Percentiles rank a stretch among this genome's conserved stretches.
These are phyloP conservation scores for Daubentonia madagascariensis DNA, from an alignment of 2,113 vertebrate genomes.

Conservation along the genomic window DNA sequence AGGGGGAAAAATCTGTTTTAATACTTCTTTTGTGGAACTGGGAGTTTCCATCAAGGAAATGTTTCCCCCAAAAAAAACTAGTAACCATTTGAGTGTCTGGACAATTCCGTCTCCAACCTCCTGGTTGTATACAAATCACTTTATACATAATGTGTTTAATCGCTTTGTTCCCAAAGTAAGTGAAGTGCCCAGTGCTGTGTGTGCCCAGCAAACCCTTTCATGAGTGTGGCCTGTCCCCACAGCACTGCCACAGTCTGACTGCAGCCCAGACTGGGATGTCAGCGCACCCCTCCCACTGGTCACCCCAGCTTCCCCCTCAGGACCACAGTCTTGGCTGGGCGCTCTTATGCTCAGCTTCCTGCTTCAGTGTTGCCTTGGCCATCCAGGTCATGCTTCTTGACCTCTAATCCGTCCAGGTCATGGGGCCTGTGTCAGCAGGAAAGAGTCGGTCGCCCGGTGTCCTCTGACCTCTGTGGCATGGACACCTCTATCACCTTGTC, in stretches of 20 bases:
- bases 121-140: background rate
- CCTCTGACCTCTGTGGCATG: background rate
- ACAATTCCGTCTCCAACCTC: background rate
- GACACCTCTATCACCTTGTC: background rate
- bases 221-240: accelerated
- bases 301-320: background rate
- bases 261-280: background rate
- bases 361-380: background rate
- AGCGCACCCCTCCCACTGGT: accelerated
- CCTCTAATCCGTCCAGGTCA: accelerated
- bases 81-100: accelerated
- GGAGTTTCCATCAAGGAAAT: background rate
- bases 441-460: background rate
- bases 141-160: accelerated
- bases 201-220: background rate
- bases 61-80: background rate
- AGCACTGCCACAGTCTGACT: too few relatives aligned
- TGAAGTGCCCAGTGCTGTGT: accelerated
- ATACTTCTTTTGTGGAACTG: background rate
- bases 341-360: accelerated
- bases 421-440: background rate
- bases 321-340: accelerated
- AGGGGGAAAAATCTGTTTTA: background rate
- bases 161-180: accelerated
- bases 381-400: background rate